These are phyloP conservation scores for Xanthia togata DNA, from an alignment of 2,888 invertebrate genomes.

Conservation along the genomic window DNA sequence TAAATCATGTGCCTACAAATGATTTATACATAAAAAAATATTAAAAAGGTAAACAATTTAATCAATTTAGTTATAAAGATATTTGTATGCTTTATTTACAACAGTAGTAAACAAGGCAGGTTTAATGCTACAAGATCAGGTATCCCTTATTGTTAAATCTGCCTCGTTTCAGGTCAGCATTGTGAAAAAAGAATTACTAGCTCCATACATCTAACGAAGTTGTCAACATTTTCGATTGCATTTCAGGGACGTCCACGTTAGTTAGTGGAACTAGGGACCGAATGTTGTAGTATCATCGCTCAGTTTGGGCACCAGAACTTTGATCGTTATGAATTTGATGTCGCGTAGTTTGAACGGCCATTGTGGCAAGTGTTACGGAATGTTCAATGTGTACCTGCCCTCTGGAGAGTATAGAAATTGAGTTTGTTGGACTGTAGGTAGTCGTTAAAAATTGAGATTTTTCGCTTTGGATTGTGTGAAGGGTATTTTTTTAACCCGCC, in stretches of 20 bases:
- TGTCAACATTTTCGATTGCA: slow-evolving; percentile 13
- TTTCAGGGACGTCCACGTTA: slow-evolving; percentile 35
- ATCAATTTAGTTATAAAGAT: too few relatives aligned
- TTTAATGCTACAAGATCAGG: too few relatives aligned
- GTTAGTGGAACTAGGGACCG: slow-evolving; percentile 26
- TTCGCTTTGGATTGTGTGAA: neutral
- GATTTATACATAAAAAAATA: too few relatives aligned
- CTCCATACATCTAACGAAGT: too few relatives aligned
- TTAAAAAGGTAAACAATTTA: too few relatives aligned
- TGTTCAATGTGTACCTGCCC: slow-evolving; percentile 30
- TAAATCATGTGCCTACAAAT: too few relatives aligned
- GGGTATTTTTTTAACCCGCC: too few relatives aligned
- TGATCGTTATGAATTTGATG: slow-evolving; percentile 67
- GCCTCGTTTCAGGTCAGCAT: too few relatives aligned
- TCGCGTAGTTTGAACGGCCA: slow-evolving; percentile 26
- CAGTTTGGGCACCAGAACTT: slow-evolving; percentile 61
- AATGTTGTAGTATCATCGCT: slow-evolving; percentile 50
- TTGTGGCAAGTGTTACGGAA: slow-evolving; percentile 40
- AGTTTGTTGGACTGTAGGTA: neutral
- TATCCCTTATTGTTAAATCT: too few relatives aligned
- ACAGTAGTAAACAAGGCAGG: too few relatives aligned
- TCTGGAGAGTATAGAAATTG: slow-evolving; percentile 24
- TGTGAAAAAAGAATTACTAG: too few relatives aligned
- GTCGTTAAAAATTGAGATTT: neutral
- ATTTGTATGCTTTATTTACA: too few relatives aligned